Conservation (phyloP, 2,888 invertebrate species). For the Leucozona laternaria region DNA sequence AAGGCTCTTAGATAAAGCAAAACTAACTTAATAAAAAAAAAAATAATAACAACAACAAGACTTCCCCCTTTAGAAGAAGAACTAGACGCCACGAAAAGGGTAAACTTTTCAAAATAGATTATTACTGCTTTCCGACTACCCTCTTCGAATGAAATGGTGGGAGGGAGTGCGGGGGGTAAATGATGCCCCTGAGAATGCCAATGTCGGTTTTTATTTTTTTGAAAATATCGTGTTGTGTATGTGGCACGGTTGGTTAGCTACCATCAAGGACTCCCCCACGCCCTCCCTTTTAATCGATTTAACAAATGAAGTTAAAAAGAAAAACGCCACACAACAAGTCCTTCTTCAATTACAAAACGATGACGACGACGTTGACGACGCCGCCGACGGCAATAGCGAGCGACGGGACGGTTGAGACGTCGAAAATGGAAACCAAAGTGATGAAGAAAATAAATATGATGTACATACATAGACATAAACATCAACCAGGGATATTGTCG, state of each 20-base stretch:
- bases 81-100: constrained; percentile 38
- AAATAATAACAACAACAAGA: background rate
- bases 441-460: constrained; percentile 5
- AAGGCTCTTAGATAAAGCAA: background rate
- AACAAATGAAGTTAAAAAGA: constrained; percentile 57
- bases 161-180: constrained; percentile 6
- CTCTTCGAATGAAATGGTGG: background rate
- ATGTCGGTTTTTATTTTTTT: constrained; percentile 7
- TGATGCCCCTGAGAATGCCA: constrained; percentile 54
- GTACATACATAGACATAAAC: constrained; percentile 28
- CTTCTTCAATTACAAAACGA: constrained; percentile 54
- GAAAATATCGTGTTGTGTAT: constrained; percentile 24
- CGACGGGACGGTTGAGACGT: background rate
- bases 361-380: background rate
- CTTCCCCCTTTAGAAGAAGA: background rate
- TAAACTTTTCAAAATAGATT: constrained; percentile 38
- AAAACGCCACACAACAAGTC: constrained; percentile 58
- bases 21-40: constrained; percentile 6
- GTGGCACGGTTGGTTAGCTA: constrained; percentile 57
- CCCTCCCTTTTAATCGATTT: constrained; percentile 61
- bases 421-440: background rate
- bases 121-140: constrained; percentile 11
- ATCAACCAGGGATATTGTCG: constrained; percentile 37
- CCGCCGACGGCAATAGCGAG: background rate
- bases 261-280: constrained; percentile 58